These are phyloP conservation scores for Euspilapteryx auroguttella DNA, from an alignment of 2,888 invertebrate species.

Conservation along the genomic window DNA sequence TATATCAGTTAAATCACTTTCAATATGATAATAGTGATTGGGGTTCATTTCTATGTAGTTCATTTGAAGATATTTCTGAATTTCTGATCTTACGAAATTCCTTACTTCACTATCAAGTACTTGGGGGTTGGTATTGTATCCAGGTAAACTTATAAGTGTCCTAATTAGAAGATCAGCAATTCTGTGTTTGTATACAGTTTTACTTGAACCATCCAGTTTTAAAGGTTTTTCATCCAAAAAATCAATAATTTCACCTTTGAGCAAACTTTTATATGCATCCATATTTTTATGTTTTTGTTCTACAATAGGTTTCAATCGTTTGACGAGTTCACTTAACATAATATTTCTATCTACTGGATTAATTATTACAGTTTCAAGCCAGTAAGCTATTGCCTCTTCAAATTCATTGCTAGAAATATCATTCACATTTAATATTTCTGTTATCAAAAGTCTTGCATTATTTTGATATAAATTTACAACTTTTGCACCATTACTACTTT, in stretches of 20 bases:
- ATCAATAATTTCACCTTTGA: constrained; percentile 16
- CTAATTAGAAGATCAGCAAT: constrained; percentile 5
- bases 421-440: no score
- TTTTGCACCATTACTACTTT: neutral
- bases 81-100: constrained; percentile 13
- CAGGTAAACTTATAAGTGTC: no score
- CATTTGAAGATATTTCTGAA: constrained; percentile 13
- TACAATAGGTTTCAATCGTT: constrained; percentile 2
- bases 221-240: constrained; percentile 17
- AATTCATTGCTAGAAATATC: neutral
- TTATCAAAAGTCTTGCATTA: no score
- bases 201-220: constrained; percentile 10
- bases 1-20: constrained; percentile 18
- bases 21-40: no score
- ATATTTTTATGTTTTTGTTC: constrained; percentile 7
- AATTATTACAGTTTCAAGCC: neutral
- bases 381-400: neutral
- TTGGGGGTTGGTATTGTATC: no score
- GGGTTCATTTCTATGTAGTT: neutral
- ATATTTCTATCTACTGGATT: neutral
- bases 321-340: neutral
- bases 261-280: constrained; percentile 11
- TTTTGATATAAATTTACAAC: neutral
- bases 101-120: constrained; percentile 17
- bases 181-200: constrained; percentile 8